A percentile compares a stretch with the other conserved stretches of the same genome.
phyloP scores from a whole-genome alignment of 2,888 invertebrate genomes.

The Coecobrya sp. region DNA sequence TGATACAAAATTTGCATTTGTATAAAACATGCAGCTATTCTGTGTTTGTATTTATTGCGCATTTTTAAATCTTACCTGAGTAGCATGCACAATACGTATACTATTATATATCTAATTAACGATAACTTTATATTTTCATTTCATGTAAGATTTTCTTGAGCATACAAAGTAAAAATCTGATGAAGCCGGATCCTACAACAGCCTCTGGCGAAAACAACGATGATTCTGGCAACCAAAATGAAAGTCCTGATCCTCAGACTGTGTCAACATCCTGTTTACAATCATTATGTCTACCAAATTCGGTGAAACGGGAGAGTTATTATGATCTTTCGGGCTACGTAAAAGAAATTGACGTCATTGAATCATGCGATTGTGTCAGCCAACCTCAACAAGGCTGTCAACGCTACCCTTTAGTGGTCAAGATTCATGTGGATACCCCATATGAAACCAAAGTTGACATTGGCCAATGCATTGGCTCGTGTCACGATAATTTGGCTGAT shows the following conservation, averaged over 20 bases:
- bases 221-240: conserved; percentile 16
- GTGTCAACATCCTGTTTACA: conserved; percentile 81
- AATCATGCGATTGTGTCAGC: conserved; percentile 84
- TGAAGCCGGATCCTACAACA: conserved; percentile 50
- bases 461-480: conserved; percentile 83
- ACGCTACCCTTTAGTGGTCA: conserved; percentile 69
- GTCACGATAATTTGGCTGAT: conserved; percentile 52
- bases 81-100: neutral
- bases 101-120: conserved; percentile 3
- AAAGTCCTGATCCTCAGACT: neutral
- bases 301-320: conserved; percentile 81
- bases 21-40: neutral
- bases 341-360: conserved; percentile 84
- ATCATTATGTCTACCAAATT: conserved; percentile 81
- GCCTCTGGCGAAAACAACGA: conserved; percentile 57
- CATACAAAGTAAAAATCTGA: conserved; percentile 71
- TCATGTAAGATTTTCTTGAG: conserved; percentile 84
- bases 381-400: conserved; percentile 82
- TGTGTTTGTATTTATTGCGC: neutral
- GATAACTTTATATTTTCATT: conserved; percentile 42
- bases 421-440: conserved; percentile 83
- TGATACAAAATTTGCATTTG: neutral
- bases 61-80: neutral
- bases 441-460: conserved; percentile 83
- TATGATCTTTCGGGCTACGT: conserved; percentile 82